Base-by-base conservation (phyloP, 2,797 vertebrate genomes). In the Sibirionetta formosa region DNA sequence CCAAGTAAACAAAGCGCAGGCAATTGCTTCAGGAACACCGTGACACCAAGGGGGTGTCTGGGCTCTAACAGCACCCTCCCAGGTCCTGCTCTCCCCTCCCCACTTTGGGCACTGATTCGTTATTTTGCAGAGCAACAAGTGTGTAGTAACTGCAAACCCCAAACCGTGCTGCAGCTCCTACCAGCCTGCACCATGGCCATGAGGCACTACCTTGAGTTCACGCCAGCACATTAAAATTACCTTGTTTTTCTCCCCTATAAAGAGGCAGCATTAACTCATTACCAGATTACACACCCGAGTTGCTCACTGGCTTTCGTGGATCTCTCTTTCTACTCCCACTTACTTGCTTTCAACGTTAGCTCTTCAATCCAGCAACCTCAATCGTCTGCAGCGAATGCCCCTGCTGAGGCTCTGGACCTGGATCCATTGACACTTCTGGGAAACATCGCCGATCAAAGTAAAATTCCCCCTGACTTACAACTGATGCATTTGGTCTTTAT, bases 31-130 rank as follows among this genome's bases (percentile, higher is more conserved):
- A 24, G 42, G 60, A 69, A 14, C 8, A 15, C 26, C 8, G 4
- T 0, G 6, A 17, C 0, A 27, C 4, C n/a, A 10, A 9, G 9
- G 0, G 0, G 56, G 40, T 8, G 33, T 0, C 4, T 11, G 48
- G 38, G 50, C 50, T 77, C 75, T 9, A 61, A 5, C 38, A 0
- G 0, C 18, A 11, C 31, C n/a, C 53, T 29, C 38, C 48, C 19
- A 5, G 8, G 18, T 56, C 53, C 68, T 29, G 44, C 11, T 35
- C 16, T 61, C 40, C 12, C 1, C 0, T 5, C n/a, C 51, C 24
- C 38, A 8, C 0, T 53, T 19, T 2, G 1, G 73, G 22, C 4
- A 13, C 31, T 7, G 22, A 9, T 70, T 4, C 24, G 22, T 27
- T 12, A 4, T 68, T 91, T 91, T 65, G 48, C 5, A 3, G 64